Evolutionary conservation across 2,113 vertebrate genomes (phyloP).

Genomic region (Labeo rohita): DNA sequence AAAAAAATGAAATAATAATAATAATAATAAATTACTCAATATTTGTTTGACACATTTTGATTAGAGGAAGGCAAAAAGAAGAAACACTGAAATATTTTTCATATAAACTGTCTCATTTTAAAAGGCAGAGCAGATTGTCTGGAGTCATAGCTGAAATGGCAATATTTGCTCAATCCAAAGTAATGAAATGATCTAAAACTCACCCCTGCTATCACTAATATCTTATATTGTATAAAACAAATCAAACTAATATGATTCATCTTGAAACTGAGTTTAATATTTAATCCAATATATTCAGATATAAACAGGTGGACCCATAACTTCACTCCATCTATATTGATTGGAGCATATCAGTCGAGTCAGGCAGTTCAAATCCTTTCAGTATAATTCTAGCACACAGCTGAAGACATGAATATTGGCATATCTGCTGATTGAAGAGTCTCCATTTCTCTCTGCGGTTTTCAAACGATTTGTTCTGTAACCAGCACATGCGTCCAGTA

Average conservation of each 20-base stretch:
- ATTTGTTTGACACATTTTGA: no score
- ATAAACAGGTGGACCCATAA: background rate
- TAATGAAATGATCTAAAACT: background rate
- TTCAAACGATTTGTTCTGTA: background rate
- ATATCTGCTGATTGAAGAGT: conserved; percentile 24
- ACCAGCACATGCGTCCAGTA: background rate
- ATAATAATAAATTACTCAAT: no score
- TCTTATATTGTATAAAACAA: background rate
- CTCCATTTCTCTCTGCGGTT: background rate
- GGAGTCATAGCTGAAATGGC: no score
- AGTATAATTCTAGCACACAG: conserved; percentile 2
- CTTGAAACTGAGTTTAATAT: no score
- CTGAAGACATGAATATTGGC: conserved; percentile 45
- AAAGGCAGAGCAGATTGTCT: no score
- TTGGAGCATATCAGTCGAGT: conserved; percentile 1
- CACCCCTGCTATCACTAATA: background rate
- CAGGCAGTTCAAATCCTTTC: conserved; percentile 35
- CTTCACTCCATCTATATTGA: background rate
- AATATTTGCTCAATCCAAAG: no score
- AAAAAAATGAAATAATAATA: no score
- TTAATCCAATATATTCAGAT: background rate
- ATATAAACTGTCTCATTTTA: no score
- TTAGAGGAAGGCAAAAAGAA: no score
- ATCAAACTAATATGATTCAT: no score
- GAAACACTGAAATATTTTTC: no score